Percentiles rank a stretch among this genome's conserved stretches.
phyloP scores from a whole-genome alignment of 1,140 invertebrate species.

The Drosophila yakuba region DNA sequence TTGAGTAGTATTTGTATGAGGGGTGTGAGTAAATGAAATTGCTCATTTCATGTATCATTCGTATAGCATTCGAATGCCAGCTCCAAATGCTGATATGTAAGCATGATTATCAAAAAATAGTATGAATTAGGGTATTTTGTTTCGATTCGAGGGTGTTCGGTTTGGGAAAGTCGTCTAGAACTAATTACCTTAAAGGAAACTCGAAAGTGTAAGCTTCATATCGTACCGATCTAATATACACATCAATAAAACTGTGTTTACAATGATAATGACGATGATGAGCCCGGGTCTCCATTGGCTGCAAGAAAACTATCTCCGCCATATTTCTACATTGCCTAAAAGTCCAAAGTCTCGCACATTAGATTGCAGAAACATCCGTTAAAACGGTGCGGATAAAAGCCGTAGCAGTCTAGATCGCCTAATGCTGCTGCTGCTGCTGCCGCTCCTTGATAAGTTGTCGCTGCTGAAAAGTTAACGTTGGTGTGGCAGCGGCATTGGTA shows the following conservation, averaged over 20 bases:
- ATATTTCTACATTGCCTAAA: slow-evolving; percentile 41
- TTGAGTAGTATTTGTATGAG: slow-evolving; percentile 14
- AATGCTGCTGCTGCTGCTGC: slow-evolving; percentile 22
- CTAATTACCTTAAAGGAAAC: slow-evolving; percentile 57
- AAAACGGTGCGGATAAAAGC: slow-evolving; percentile 60
- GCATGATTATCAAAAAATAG: slow-evolving; percentile 81
- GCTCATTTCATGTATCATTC: slow-evolving; percentile 46
- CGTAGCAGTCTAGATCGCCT: slow-evolving; percentile 38
- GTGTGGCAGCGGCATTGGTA: slow-evolving; percentile 37
- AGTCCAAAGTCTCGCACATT: slow-evolving; percentile 52
- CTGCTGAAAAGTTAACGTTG: slow-evolving; percentile 56
- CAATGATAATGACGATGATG: slow-evolving; percentile 45
- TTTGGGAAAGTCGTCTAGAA: slow-evolving; percentile 22
- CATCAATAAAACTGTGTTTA: slow-evolving; percentile 66
- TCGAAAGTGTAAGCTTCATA: slow-evolving; percentile 57
- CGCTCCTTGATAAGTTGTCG: slow-evolving; percentile 19
- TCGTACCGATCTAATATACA: slow-evolving; percentile 64
- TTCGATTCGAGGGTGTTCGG: slow-evolving; percentile 9
- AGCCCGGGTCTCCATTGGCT: slow-evolving; percentile 36
- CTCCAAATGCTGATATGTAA: slow-evolving; percentile 79
- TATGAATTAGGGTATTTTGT: slow-evolving; percentile 33
- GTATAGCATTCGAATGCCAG: slow-evolving; percentile 67
- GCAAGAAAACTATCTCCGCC: slow-evolving; percentile 17
- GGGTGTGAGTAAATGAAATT: slow-evolving; percentile 33
- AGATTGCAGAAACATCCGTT: slow-evolving; percentile 42